A percentile compares a stretch with the other conserved stretches of the same genome.
Conservation (phyloP, 2,888 invertebrate species). For the Linyphia triangularis region DNA sequence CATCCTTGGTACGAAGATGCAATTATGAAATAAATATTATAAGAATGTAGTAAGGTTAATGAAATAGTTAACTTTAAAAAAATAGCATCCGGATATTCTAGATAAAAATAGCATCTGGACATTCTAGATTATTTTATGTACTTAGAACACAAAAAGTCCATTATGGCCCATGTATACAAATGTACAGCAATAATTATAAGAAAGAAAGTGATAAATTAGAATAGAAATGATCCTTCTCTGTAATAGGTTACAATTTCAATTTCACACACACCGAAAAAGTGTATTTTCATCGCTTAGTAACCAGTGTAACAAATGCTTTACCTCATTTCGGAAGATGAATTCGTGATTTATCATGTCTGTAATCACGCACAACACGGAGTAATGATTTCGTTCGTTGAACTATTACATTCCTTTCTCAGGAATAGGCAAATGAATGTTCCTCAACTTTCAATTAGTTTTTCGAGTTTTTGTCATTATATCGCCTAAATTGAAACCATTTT, state of each 20-base stretch:
- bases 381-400: slow-evolving; percentile 36
- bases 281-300: neutral
- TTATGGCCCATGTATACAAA: neutral
- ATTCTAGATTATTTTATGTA: neutral
- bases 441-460: neutral
- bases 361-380: slow-evolving; percentile 29
- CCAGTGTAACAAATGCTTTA: slow-evolving; percentile 6
- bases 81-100: no score
- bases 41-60: no score
- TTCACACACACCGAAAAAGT: neutral
- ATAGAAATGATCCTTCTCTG: neutral
- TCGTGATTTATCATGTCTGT: slow-evolving; percentile 10
- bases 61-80: no score
- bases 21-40: no score
- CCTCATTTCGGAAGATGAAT: slow-evolving; percentile 22
- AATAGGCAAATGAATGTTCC: slow-evolving; percentile 17
- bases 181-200: neutral
- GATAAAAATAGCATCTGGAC: no score
- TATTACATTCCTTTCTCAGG: slow-evolving; percentile 26
- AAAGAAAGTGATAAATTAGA: neutral
- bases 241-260: neutral
- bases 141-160: neutral
- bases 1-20: no score
- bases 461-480: neutral
- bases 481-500: no score